Evolutionary conservation across 1,140 invertebrate genomes (phyloP).

Genomic region (Drosophila cardini): DNA sequence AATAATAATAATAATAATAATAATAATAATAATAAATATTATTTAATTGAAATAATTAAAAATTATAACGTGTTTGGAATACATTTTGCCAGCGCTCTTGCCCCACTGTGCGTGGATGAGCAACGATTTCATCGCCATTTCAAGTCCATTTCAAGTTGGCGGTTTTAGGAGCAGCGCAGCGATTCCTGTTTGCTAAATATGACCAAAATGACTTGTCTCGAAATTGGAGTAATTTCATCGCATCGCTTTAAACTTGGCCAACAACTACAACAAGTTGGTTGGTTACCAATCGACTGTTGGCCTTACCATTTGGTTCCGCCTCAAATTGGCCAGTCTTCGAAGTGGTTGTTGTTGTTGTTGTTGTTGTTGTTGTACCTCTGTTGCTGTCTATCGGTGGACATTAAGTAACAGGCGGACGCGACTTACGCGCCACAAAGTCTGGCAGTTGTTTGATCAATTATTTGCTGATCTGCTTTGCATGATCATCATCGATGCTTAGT

Average conservation of each 20-base stretch:
- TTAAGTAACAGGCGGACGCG: conserved; percentile 72
- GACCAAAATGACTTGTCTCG: conserved; percentile 78
- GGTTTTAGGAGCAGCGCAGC: conserved; percentile 28
- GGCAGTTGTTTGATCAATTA: conserved; percentile 54
- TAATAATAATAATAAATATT: too few relatives aligned
- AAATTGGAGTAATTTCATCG: conserved; percentile 84
- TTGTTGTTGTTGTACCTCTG: background rate
- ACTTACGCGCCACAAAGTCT: conserved; percentile 59
- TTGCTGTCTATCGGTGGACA: conserved; percentile 51
- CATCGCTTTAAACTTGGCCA: conserved; percentile 35
- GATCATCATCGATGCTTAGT: background rate
- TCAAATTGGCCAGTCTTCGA: conserved; percentile 53
- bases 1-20: too few relatives aligned
- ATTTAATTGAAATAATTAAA: too few relatives aligned
- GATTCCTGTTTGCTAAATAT: conserved; percentile 84
- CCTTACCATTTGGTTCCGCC: conserved; percentile 58
- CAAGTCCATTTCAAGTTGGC: conserved; percentile 63
- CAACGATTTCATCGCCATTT: conserved; percentile 83
- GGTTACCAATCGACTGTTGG: conserved; percentile 6
- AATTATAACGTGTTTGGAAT: too few relatives aligned
- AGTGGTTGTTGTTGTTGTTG: conserved; percentile 4
- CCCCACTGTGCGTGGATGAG: conserved; percentile 47
- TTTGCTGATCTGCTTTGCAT: conserved; percentile 42
- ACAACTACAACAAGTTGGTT: background rate
- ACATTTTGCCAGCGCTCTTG: too few relatives aligned